Evolutionary conservation across 2,113 vertebrate species (phyloP).

Genomic region (Callionymus lyra): DNA sequence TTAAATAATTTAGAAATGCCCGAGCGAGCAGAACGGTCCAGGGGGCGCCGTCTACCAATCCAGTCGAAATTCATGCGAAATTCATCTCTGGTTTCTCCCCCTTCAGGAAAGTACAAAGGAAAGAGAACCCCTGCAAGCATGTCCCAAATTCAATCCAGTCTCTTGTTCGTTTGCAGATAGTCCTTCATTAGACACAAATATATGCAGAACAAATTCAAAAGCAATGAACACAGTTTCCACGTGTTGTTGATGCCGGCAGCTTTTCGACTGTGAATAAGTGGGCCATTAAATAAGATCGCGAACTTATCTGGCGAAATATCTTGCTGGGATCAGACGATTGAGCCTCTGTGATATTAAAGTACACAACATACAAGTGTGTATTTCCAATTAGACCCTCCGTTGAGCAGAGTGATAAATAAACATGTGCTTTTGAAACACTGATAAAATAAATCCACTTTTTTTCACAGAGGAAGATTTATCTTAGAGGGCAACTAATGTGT

Average conservation of each 20-base stretch:
- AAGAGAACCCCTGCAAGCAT: constrained; percentile 12
- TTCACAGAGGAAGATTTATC: too few relatives aligned
- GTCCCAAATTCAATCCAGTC: neutral
- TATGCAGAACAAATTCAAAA: constrained; percentile 26
- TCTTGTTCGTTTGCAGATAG: constrained; percentile 11
- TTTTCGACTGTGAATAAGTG: constrained; percentile 19
- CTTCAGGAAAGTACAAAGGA: neutral
- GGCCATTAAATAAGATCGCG: too few relatives aligned
- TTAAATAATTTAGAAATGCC: constrained; percentile 30
- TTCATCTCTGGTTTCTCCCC: constrained; percentile 13
- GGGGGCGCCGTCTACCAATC: constrained; percentile 29
- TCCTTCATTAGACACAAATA: constrained; percentile 26
- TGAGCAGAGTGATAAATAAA: too few relatives aligned
- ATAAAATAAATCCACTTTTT: too few relatives aligned
- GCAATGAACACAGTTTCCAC: constrained; percentile 6
- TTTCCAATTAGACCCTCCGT: too few relatives aligned
- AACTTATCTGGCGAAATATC: too few relatives aligned
- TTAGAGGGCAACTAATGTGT: too few relatives aligned
- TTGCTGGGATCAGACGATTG: too few relatives aligned
- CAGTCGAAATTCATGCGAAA: constrained; percentile 17
- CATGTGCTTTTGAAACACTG: too few relatives aligned
- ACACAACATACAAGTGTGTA: too few relatives aligned
- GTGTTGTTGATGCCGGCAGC: constrained; percentile 32
- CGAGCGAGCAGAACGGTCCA: constrained; percentile 23
- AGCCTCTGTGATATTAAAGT: too few relatives aligned